A percentile compares a stretch with the other conserved stretches of the same genome.
phyloP scores from a whole-genome alignment of 2,113 vertebrate species.

The Vulpes lagopus region DNA sequence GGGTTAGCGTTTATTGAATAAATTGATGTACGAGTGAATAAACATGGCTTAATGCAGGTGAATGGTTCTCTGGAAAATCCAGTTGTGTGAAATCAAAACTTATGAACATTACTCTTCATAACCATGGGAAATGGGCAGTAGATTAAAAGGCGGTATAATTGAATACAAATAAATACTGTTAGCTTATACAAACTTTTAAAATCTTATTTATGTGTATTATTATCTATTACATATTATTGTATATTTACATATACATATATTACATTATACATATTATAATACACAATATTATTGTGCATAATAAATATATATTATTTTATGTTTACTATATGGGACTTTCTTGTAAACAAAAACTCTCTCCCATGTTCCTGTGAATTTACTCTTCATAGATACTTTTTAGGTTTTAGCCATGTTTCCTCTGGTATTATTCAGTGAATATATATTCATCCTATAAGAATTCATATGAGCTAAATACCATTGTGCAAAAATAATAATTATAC shows the following conservation, averaged over 20 bases:
- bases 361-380: background rate
- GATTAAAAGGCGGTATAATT: background rate
- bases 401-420: constrained; percentile 16
- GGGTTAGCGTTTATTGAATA: constrained; percentile 11
- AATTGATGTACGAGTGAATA: background rate
- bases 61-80: background rate
- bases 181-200: background rate
- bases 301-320: background rate
- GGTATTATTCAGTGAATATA: background rate
- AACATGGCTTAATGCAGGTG: background rate
- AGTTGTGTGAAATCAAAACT: background rate
- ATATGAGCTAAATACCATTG: background rate
- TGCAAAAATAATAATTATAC: background rate
- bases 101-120: background rate
- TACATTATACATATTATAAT: background rate
- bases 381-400: constrained; percentile 23
- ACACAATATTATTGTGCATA: background rate
- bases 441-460: background rate
- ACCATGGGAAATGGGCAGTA: background rate
- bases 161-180: background rate
- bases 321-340: constrained; percentile 22
- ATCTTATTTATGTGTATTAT: background rate
- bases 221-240: background rate
- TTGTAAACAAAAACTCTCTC: background rate
- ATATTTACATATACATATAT: background rate